Conservation (phyloP, 2,113 vertebrate genomes). For the Stomatorhinus ivindoensis region DNA sequence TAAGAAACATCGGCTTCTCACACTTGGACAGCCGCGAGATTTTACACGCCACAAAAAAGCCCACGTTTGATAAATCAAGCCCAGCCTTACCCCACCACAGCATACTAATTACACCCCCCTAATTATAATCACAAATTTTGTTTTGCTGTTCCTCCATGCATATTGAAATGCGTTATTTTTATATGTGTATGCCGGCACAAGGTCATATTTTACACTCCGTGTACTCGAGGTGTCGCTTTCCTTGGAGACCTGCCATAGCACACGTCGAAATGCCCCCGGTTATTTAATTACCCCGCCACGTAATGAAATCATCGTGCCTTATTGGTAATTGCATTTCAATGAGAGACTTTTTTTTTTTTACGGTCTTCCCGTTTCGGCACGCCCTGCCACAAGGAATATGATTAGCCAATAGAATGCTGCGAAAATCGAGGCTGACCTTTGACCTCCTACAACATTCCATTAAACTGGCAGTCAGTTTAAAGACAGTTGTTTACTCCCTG, state of each 20-base stretch:
- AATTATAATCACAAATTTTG: conserved; percentile 23
- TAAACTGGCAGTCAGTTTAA: neutral
- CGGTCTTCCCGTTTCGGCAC: neutral
- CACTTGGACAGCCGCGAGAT: neutral
- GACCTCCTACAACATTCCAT: neutral
- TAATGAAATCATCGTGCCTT: neutral
- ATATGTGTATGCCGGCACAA: neutral
- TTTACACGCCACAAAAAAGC: neutral
- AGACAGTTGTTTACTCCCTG: neutral
- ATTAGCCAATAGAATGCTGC: neutral
- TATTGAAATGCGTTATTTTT: conserved; percentile 18
- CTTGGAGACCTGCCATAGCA: neutral
- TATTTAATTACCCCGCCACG: conserved; percentile 4
- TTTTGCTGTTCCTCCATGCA: conserved; percentile 22
- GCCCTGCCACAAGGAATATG: neutral
- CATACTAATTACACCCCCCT: conserved; percentile 13
- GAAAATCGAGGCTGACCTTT: neutral
- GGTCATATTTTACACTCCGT: conserved; percentile 17
- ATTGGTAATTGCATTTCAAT: neutral
- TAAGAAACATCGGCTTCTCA: neutral
- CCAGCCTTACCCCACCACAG: neutral
- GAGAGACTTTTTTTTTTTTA: neutral
- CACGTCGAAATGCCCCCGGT: neutral
- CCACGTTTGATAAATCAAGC: neutral
- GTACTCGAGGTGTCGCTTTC: neutral